These are phyloP conservation scores for Ephydatia muelleri DNA, from an alignment of 37 sponge, comb jelly and placozoan genomes.

Conservation along the genomic window DNA sequence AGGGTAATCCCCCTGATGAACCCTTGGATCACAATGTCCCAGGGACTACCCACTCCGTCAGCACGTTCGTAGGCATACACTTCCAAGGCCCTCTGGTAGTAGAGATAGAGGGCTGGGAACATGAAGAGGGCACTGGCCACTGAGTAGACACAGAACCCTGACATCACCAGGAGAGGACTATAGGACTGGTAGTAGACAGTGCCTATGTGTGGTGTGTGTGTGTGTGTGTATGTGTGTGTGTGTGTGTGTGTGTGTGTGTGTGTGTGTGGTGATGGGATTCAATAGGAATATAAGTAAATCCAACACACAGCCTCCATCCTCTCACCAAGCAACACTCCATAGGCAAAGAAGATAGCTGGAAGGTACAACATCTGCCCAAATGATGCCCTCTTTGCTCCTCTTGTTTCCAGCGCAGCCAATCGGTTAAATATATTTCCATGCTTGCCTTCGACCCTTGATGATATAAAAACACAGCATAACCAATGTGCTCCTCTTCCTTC, in stretches of 20 bases:
- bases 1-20: conserved; percentile 67
- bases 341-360: conserved; percentile 33
- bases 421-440: conserved; percentile 9
- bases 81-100: conserved; percentile 47
- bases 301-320: not conserved
- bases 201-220: conserved; percentile 38
- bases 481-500: not conserved
- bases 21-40: conserved; percentile 82
- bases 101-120: conserved; percentile 62
- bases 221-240: conserved; percentile 1
- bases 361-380: conserved; percentile 37
- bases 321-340: conserved; percentile 54
- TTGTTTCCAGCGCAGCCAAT: conserved; percentile 46
- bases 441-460: not conserved
- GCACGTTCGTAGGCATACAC: conserved; percentile 62
- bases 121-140: conserved; percentile 84
- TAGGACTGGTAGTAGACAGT: conserved; percentile 68
- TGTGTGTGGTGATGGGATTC: conserved; percentile 7
- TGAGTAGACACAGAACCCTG: conserved; percentile 82
- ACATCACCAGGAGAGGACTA: conserved; percentile 55
- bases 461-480: not conserved
- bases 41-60: conserved; percentile 76
- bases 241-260: conserved; percentile 10
- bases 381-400: conserved; percentile 41
- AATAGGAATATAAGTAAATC: too few relatives aligned